Percentiles rank a stretch among this genome's conserved stretches.
Evolutionary conservation across 2,888 invertebrate species (phyloP).

Genomic region (Tetragnatha montana): DNA sequence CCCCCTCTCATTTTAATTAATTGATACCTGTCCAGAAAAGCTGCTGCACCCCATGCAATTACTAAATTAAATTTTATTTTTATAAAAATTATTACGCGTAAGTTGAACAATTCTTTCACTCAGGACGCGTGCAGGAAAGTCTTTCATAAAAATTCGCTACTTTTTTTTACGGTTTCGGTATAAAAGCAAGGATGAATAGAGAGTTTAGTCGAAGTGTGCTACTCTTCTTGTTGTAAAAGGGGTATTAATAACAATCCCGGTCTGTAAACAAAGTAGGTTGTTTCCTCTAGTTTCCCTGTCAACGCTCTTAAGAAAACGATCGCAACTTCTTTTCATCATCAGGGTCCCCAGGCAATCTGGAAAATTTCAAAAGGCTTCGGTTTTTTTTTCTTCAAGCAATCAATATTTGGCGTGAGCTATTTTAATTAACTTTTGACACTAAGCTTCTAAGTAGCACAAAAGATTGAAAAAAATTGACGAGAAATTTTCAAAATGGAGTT

Average conservation of each 20-base stretch:
- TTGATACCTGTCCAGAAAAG: no score
- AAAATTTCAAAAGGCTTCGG: neutral
- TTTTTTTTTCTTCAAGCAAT: neutral
- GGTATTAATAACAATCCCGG: neutral
- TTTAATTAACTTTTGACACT: neutral
- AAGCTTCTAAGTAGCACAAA: neutral
- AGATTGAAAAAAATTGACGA: neutral
- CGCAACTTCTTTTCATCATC: neutral
- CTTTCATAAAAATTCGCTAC: no score
- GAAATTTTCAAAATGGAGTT: neutral
- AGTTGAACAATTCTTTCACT: no score
- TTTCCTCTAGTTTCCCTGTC: neutral
- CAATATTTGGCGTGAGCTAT: neutral
- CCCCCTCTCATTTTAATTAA: no score
- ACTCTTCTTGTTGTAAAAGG: neutral
- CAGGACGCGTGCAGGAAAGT: no score
- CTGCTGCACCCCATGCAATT: no score
- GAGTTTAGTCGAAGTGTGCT: neutral
- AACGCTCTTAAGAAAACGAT: neutral
- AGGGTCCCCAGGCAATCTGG: neutral
- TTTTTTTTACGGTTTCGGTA: no score
- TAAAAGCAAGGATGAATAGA: no score
- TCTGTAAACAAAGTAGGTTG: neutral
- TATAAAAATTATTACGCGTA: no score
- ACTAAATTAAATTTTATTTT: no score